A percentile compares a stretch with the other conserved stretches of the same genome.
These are phyloP conservation scores for Drosophila imparisetae DNA, from an alignment of 2,888 invertebrate genomes.

Conservation along the genomic window DNA sequence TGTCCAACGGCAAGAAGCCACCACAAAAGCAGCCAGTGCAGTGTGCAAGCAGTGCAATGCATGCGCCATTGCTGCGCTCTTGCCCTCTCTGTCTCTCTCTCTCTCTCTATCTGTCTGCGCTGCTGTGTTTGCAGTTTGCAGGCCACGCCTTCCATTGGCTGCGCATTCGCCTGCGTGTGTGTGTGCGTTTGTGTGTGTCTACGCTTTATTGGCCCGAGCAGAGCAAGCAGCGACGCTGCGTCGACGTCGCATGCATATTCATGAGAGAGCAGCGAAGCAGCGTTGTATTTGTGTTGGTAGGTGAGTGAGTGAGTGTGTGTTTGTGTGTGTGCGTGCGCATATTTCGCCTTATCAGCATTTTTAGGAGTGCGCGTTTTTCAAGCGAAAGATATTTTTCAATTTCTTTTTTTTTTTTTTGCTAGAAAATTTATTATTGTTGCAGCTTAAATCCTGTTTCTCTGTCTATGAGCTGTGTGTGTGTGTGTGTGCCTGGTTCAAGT, in stretches of 20 bases:
- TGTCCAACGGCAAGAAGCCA: constrained; percentile 38
- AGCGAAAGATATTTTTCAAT: constrained; percentile 62
- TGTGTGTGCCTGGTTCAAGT: constrained; percentile 51
- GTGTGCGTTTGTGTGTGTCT: constrained; percentile 38
- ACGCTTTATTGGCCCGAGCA: constrained; percentile 61
- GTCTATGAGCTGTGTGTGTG: constrained; percentile 29
- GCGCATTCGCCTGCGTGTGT: constrained; percentile 47
- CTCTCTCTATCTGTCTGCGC: constrained; percentile 4
- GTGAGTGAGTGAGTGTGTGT: constrained; percentile 8
- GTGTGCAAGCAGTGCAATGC: constrained; percentile 61
- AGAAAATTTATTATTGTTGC: constrained; percentile 78
- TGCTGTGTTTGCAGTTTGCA: constrained; percentile 39
- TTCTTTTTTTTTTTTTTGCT: constrained; percentile 42
- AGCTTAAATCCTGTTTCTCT: constrained; percentile 75
- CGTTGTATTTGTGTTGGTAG: constrained; percentile 26
- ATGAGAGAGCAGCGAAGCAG: constrained; percentile 60
- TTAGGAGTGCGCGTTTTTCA: constrained; percentile 67
- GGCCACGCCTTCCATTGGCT: constrained; percentile 55
- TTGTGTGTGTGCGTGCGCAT: constrained; percentile 62
- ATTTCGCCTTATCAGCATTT: constrained; percentile 78
- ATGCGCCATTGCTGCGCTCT: constrained; percentile 61
- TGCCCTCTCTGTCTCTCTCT: constrained; percentile 37
- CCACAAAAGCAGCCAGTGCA: constrained; percentile 43
- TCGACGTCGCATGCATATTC: constrained; percentile 73
- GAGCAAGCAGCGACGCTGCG: constrained; percentile 47